phyloP scores from a whole-genome alignment of 2,797 vertebrate species.

The Hydrophis major region DNA sequence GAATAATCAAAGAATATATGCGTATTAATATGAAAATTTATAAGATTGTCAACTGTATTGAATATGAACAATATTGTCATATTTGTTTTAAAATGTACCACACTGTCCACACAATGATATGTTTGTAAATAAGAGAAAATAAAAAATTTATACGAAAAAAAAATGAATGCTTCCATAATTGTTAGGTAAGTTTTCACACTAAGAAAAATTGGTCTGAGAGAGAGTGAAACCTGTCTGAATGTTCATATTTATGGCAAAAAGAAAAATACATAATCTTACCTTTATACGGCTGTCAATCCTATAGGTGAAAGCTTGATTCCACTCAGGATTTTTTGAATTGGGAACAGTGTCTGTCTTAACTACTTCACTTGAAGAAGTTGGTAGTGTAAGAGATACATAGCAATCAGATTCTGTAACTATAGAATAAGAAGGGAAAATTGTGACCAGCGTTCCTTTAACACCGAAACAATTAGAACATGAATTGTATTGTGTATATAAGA shows the following conservation, averaged over 20 bases:
- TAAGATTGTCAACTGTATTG: no score
- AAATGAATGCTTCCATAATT: not conserved
- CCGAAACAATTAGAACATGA: not conserved
- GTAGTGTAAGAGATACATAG: slow-evolving; percentile 78
- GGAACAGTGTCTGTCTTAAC: slow-evolving; percentile 72
- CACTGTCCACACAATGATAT: no score
- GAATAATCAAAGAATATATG: no score
- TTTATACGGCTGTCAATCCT: slow-evolving; percentile 76
- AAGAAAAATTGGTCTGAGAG: not conserved
- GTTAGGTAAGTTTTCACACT: not conserved
- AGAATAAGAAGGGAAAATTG: slow-evolving; percentile 5
- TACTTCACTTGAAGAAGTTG: slow-evolving; percentile 73
- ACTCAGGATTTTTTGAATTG: slow-evolving; percentile 74
- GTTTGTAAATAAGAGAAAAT: no score
- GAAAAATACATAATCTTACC: slow-evolving; percentile 53
- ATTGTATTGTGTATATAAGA: not conserved
- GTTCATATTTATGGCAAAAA: not conserved
- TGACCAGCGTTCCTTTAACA: slow-evolving; percentile 4
- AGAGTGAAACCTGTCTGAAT: not conserved
- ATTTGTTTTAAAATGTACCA: no score
- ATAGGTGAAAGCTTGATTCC: slow-evolving; percentile 84
- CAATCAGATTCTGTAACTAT: slow-evolving; percentile 78
- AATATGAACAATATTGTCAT: no score
- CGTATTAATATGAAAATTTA: no score
- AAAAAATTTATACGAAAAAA: no score